phyloP scores from a whole-genome alignment of 2,797 vertebrate species.

The Lepilemur ruficaudatus region DNA sequence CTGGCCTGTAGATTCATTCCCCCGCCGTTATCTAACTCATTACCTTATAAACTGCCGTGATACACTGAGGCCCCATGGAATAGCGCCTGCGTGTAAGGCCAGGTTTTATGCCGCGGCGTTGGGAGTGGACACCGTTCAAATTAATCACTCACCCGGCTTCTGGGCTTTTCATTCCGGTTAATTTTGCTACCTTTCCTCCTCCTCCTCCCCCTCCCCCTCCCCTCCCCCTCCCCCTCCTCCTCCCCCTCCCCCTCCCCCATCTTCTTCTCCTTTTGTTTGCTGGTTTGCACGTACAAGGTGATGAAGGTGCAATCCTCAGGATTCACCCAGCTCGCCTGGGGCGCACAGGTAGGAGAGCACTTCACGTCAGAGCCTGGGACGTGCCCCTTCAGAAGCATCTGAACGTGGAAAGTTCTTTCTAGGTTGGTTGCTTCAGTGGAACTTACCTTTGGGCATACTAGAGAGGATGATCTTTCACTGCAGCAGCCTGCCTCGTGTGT shows the following conservation, averaged over 20 bases:
- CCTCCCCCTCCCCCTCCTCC: neutral
- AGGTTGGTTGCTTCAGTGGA: neutral
- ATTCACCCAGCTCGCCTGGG: neutral
- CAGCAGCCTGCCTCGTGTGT: neutral
- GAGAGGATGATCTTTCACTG: neutral
- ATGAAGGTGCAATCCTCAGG: neutral
- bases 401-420: neutral
- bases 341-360: rapidly evolving
- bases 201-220: rapidly evolving
- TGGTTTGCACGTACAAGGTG: neutral
- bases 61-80: neutral
- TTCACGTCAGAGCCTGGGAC: neutral
- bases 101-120: neutral
- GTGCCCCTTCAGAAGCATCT: neutral
- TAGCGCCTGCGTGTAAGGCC: neutral
- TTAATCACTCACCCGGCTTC: neutral
- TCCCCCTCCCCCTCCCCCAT: rapidly evolving
- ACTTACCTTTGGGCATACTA: neutral
- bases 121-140: neutral
- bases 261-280: no score
- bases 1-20: neutral
- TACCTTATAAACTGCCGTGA: conserved; percentile 6
- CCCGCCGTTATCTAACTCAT: neutral
- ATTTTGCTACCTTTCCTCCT: neutral
- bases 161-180: neutral